phyloP scores from a whole-genome alignment of 2,888 invertebrate species.

The Calliopum simillimum region DNA sequence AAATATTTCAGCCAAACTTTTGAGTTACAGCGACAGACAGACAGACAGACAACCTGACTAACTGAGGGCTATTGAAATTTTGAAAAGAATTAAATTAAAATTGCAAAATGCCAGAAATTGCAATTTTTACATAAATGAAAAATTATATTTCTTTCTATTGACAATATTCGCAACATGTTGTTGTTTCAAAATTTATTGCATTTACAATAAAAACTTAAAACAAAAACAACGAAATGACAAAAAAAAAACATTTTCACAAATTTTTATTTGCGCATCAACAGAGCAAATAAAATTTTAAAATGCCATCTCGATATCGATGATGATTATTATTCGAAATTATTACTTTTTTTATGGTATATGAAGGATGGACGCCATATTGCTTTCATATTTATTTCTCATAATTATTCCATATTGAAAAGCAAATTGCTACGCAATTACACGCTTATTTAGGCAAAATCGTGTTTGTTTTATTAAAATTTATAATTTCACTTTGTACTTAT shows the following conservation, averaged over 20 bases:
- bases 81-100: constrained; percentile 17
- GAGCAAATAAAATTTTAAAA: constrained; percentile 49
- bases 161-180: constrained; percentile 31
- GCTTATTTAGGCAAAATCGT: constrained; percentile 20
- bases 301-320: constrained; percentile 37
- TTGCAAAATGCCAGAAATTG: constrained; percentile 27
- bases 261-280: constrained; percentile 41
- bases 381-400: constrained; percentile 23
- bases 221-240: not conserved
- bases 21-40: not conserved
- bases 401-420: constrained; percentile 1
- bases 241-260: constrained; percentile 11
- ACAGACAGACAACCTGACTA: constrained; percentile 6
- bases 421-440: constrained; percentile 21
- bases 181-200: constrained; percentile 33
- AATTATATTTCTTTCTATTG: constrained; percentile 14
- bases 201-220: constrained; percentile 8
- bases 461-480: constrained; percentile 14
- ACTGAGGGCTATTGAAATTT: not conserved
- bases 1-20: constrained; percentile 4
- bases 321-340: constrained; percentile 8
- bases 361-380: not conserved
- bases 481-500: not conserved
- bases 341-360: not conserved
- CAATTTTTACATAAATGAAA: constrained; percentile 29